Evolutionary conservation across 2,888 invertebrate species (phyloP).

Genomic region (Tridacna crocea): DNA sequence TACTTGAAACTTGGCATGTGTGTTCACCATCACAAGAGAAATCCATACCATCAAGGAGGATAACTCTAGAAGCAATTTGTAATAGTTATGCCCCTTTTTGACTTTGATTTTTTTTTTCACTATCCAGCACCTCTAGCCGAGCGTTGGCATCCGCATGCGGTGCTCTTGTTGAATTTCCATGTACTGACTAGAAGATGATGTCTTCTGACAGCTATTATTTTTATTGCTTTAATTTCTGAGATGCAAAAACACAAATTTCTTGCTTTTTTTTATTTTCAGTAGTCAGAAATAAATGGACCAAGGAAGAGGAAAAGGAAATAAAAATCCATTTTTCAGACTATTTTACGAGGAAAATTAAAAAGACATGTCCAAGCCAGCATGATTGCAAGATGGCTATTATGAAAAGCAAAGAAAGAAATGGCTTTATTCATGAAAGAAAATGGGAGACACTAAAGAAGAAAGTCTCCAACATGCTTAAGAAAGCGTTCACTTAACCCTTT

Average conservation of each 20-base stretch:
- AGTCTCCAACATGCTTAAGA: neutral
- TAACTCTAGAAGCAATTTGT: neutral
- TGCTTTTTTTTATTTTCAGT: neutral
- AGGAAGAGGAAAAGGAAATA: neutral
- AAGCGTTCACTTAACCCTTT: neutral
- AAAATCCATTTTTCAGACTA: neutral
- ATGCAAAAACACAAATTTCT: neutral
- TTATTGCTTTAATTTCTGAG: neutral
- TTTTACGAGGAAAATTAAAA: neutral
- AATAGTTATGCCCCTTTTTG: neutral
- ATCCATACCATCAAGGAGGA: neutral
- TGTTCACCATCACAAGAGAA: slow-evolving; percentile 1
- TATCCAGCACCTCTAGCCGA: too few species aligned
- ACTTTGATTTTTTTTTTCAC: too few species aligned
- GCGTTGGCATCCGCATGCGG: too few species aligned
- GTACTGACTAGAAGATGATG: too few species aligned
- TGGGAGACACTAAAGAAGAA: slow-evolving; percentile 1
- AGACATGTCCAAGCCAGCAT: slow-evolving; percentile 1
- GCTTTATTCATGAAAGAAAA: neutral
- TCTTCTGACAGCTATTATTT: too few species aligned
- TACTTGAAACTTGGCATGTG: slow-evolving; percentile 4
- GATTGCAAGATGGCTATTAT: neutral
- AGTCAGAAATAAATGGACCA: neutral
- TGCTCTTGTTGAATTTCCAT: too few species aligned
- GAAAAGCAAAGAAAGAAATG: neutral